Conservation (phyloP, 2,113 vertebrate species). For the Elgaria multicarinata region DNA sequence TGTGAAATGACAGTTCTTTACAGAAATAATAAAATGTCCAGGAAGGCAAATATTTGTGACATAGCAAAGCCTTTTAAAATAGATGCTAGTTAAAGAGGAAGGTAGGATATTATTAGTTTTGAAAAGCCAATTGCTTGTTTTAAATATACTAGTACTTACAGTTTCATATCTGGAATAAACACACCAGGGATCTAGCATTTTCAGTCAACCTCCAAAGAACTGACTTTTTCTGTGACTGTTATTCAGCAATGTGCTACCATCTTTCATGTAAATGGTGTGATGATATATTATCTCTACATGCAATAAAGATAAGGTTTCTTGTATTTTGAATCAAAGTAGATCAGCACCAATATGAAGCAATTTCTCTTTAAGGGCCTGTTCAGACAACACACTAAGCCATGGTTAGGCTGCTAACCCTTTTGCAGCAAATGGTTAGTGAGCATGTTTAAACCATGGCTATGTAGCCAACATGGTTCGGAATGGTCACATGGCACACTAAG, state of each 20-base stretch:
- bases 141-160: neutral
- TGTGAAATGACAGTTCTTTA: slow-evolving; percentile 47
- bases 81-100: slow-evolving; percentile 11
- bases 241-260: neutral
- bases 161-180: neutral
- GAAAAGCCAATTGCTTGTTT: slow-evolving; percentile 20
- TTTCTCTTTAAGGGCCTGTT: too few species aligned
- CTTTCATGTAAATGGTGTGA: neutral
- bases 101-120: neutral
- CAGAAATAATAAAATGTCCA: neutral
- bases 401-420: too few species aligned
- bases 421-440: too few species aligned
- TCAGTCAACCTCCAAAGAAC: slow-evolving; percentile 35
- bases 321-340: neutral
- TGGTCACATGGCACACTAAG: too few species aligned
- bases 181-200: neutral
- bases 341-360: neutral
- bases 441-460: too few species aligned
- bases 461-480: too few species aligned
- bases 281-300: neutral
- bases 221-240: neutral
- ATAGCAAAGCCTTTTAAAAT: neutral
- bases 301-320: neutral
- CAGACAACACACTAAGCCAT: too few species aligned
- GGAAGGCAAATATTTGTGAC: neutral